Conservation (phyloP, 2,888 invertebrate species). For the Caenorhabditis sulstoni region DNA sequence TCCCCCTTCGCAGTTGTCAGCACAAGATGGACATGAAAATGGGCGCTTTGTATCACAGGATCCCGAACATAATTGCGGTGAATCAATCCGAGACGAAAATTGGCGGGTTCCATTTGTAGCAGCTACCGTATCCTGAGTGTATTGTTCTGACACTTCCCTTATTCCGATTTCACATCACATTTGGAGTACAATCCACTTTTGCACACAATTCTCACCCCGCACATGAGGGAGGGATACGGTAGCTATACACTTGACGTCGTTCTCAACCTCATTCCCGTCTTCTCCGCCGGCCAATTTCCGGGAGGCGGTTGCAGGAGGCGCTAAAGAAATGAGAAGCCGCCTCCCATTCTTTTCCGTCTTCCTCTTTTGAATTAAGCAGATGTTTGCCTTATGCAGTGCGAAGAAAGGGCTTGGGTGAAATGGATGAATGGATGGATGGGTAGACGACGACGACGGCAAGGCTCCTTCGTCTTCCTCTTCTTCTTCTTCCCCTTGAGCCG, state of each 20-base stretch:
- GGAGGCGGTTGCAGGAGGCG: constrained; percentile 2
- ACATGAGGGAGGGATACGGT: neutral
- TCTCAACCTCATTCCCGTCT: too few species aligned
- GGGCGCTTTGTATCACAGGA: neutral
- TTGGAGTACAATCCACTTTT: neutral
- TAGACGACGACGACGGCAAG: neutral
- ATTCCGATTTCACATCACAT: neutral
- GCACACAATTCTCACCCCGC: too few species aligned
- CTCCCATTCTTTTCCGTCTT: constrained; percentile 6
- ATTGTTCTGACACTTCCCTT: too few species aligned
- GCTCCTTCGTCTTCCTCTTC: neutral
- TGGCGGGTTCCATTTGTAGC: constrained; percentile 2
- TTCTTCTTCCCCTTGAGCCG: too few species aligned
- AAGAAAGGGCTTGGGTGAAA: constrained; percentile 4
- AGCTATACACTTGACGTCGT: constrained; percentile 3
- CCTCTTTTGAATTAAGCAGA: constrained; percentile 31
- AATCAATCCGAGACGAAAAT: constrained; percentile 12
- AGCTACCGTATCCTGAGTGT: too few species aligned
- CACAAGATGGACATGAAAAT: constrained; percentile 1
- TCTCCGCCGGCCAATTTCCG: constrained; percentile 19
- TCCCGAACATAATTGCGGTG: constrained; percentile 23
- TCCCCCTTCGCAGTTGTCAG: neutral
- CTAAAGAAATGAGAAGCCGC: constrained; percentile 16
- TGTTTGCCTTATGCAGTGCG: constrained; percentile 12
- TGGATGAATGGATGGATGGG: constrained; percentile 16